Evolutionary conservation across 2,113 vertebrate species (phyloP).

Genomic region (Orycteropus afer): DNA sequence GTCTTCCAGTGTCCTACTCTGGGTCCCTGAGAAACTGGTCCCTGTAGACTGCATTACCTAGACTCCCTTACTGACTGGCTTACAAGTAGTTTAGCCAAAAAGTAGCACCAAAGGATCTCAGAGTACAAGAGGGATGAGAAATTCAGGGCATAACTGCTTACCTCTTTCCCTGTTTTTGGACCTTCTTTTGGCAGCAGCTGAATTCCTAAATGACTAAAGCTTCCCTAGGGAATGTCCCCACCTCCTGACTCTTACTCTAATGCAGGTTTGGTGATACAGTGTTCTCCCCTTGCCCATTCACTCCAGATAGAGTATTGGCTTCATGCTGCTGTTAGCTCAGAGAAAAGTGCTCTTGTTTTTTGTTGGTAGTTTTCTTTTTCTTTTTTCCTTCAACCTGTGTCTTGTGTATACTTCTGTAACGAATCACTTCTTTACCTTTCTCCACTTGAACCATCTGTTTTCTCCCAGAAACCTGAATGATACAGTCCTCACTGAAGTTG

Average conservation of each 20-base stretch:
- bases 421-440: neutral
- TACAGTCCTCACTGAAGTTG: neutral
- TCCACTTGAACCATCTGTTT: neutral
- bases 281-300: neutral
- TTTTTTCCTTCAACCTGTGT: neutral
- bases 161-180: neutral
- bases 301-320: neutral
- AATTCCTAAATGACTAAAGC: neutral
- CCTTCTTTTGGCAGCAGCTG: neutral
- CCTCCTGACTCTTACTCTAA: neutral
- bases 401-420: neutral
- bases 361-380: neutral
- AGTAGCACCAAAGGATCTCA: neutral
- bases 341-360: neutral
- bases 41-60: neutral
- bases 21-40: neutral
- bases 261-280: neutral
- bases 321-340: neutral
- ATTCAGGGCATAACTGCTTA: neutral
- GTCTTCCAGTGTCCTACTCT: neutral
- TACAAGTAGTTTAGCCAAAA: neutral
- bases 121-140: neutral
- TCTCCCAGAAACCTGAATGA: neutral
- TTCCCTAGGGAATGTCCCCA: rapidly evolving
- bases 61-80: neutral